These are phyloP conservation scores for Eurystomus gularis DNA, from an alignment of 2,113 vertebrate species.

Conservation along the genomic window DNA sequence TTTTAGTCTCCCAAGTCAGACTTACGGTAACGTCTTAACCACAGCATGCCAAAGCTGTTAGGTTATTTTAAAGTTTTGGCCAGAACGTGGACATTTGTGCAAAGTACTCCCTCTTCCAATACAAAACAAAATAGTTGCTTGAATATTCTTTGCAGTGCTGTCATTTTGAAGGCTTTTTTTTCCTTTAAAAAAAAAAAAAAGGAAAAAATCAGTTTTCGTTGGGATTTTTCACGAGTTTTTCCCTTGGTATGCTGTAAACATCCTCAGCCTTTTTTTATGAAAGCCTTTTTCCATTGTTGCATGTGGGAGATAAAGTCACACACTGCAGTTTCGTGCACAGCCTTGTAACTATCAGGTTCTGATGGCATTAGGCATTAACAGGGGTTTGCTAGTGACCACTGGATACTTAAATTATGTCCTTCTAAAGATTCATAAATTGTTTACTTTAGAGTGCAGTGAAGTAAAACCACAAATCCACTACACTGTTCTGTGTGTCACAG, in stretches of 20 bases:
- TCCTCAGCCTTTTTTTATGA: neutral
- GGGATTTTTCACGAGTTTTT: neutral
- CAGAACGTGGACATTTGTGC: neutral
- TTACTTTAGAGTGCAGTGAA: neutral
- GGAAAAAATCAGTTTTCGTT: neutral
- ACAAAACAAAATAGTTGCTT: constrained; percentile 56
- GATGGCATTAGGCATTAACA: neutral
- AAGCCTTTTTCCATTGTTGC: neutral
- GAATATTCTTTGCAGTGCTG: constrained; percentile 24
- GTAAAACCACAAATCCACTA: neutral
- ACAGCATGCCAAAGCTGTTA: constrained; percentile 65
- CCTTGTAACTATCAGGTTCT: neutral
- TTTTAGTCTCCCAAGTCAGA: constrained; percentile 41
- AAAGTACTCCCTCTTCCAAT: constrained; percentile 17
- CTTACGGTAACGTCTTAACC: constrained; percentile 58
- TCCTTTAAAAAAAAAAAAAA: neutral
- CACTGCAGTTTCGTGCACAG: neutral
- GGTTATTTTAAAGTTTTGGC: constrained; percentile 58
- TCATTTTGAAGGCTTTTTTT: neutral
- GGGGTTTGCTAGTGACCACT: neutral
- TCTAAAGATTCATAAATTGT: neutral
- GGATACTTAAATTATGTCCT: neutral
- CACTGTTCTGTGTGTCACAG: neutral
- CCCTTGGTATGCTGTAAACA: neutral
- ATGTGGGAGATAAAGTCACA: neutral